Base-by-base conservation (phyloP, 2,888 invertebrate species). In the Chrysopilus asiliformis region DNA sequence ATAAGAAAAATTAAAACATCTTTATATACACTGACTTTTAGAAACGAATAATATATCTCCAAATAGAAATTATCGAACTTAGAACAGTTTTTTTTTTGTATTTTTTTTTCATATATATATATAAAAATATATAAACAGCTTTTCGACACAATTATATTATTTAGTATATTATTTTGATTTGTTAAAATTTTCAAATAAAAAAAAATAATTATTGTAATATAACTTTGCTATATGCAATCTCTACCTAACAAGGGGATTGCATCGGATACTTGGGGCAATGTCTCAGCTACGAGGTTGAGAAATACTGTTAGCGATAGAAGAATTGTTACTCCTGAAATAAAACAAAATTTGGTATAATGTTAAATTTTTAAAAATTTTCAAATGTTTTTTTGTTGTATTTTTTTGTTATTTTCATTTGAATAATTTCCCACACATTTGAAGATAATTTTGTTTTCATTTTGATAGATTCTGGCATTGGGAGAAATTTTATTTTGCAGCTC, bases 161-260 rank as follows among this genome's bases (percentile, higher is more conserved):
- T 32, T 29, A 38, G 32, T 26, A 34, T 13, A 27, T 28, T 28
- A 19, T 26, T 22, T 27, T 28, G 14, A 16, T 38, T 14, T 10
- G 16, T 25, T 14, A 22, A 25, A 20, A 7, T 32, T 36, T 33
- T 17, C 27, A 26, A 36, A 36, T 30, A 17, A 18, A 25, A 18
- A 13, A 33, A 33, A 32, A 39, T 38, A 20, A 22, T 39, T 26
- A 33, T 32, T 43, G 40, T n/a, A 29, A 38, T 35, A 33, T 36
- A 41, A 30, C 22, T 39, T 34, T 53, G n/a, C n/a, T n/a, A n/a
- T 60, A 60, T 62, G 60, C 60, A 60, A 60, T 60, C 60, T 76
- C 78, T 85, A 90, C 95, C 95, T 84, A 97, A 93, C 76, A 97
- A 76, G 71, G 97, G 95, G 73, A 97, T 93, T 70, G 95, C 94